A percentile compares a stretch with the other conserved stretches of the same genome.
Evolutionary conservation across 2,888 invertebrate genomes (phyloP).

Genomic region (Oxycera nigricornis): DNA sequence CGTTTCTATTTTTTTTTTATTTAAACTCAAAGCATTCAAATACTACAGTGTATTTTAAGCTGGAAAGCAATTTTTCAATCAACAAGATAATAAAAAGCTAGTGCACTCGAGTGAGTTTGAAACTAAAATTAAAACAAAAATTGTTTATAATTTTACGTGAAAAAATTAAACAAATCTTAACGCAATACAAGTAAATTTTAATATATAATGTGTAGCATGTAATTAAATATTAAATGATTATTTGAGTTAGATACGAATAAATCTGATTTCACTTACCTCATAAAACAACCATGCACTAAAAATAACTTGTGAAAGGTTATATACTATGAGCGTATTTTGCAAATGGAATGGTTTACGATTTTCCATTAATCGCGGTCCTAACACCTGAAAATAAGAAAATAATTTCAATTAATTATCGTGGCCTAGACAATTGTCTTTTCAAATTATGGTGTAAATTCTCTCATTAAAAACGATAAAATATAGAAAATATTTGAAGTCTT

Average conservation of each 20-base stretch:
- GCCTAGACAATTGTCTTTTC: no score
- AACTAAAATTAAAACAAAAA: no score
- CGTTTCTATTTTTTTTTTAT: not conserved
- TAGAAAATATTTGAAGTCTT: no score
- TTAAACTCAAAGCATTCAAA: not conserved
- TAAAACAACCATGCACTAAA: constrained; percentile 91
- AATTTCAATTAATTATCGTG: no score
- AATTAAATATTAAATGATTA: constrained; percentile 49
- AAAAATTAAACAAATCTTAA: not conserved
- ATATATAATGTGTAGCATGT: not conserved
- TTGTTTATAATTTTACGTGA: not conserved
- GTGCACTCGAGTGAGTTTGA: no score
- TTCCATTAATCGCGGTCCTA: constrained; percentile 90
- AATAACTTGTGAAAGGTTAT: constrained; percentile 88
- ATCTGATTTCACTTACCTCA: constrained; percentile 72
- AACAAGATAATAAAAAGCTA: no score
- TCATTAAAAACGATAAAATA: no score
- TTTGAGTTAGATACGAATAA: constrained; percentile 46
- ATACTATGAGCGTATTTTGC: constrained; percentile 77
- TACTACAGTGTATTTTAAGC: no score
- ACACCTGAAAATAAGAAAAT: constrained; percentile 72
- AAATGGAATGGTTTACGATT: constrained; percentile 88
- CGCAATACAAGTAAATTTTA: not conserved
- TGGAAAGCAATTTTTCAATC: no score
- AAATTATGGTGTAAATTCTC: no score